Evolutionary conservation across 2,888 invertebrate species (phyloP).

Genomic region (Caenorhabditis doughertyi): DNA sequence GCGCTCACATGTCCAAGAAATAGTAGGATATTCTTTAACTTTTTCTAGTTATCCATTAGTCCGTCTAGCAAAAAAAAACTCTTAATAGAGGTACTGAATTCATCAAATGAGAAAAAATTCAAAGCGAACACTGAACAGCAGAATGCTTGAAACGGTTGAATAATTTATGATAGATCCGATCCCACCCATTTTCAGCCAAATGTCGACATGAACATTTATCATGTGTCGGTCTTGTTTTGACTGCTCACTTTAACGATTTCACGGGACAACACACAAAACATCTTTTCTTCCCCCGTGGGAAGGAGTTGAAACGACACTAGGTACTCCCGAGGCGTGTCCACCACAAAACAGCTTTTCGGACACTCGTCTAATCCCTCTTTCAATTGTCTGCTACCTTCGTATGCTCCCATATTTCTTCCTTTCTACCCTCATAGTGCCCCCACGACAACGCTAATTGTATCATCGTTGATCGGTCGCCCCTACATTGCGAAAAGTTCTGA

Average conservation of each 20-base stretch:
- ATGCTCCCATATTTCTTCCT: background rate
- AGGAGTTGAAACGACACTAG: constrained; percentile 14
- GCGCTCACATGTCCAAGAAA: too few relatives aligned
- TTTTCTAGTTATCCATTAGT: too few relatives aligned
- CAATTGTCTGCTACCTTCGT: constrained; percentile 54
- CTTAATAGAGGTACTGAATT: too few relatives aligned
- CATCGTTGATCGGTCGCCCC: constrained; percentile 58
- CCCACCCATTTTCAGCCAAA: constrained; percentile 40
- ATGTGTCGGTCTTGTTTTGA: constrained; percentile 54
- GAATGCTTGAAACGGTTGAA: constrained; percentile 39
- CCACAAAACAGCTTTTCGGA: constrained; percentile 62
- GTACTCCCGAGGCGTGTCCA: constrained; percentile 59
- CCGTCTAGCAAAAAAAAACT: too few relatives aligned
- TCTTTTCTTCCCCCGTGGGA: constrained; percentile 44
- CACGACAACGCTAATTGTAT: constrained; percentile 58
- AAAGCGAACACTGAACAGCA: constrained; percentile 9
- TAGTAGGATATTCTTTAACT: too few relatives aligned
- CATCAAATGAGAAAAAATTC: too few relatives aligned
- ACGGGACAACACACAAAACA: constrained; percentile 51
- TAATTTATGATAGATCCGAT: constrained; percentile 33
- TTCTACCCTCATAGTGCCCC: constrained; percentile 21
- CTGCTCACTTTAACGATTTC: constrained; percentile 52
- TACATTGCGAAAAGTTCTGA: constrained; percentile 50
- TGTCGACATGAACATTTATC: constrained; percentile 43
- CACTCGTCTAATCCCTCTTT: constrained; percentile 57